Evolutionary conservation across 2,113 vertebrate species (phyloP).

Genomic region (Guaruba guarouba): DNA sequence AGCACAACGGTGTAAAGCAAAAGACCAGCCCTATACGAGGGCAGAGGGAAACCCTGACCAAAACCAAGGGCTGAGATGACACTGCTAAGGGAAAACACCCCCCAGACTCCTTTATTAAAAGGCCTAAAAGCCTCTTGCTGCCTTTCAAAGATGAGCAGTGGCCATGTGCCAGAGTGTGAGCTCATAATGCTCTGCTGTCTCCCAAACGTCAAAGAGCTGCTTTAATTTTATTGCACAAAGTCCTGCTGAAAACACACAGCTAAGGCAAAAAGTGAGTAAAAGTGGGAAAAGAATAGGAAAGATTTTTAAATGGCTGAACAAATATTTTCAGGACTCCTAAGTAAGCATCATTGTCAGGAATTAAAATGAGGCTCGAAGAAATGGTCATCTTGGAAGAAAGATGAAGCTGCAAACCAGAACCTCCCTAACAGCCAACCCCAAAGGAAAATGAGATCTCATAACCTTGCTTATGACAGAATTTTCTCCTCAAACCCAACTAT

Average conservation of each 20-base stretch:
- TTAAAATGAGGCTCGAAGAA: neutral
- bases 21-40: neutral
- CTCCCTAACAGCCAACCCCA: neutral
- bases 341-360: neutral
- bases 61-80: neutral
- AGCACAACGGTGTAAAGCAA: neutral
- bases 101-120: neutral
- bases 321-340: neutral
- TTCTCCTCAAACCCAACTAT: neutral
- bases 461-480: neutral
- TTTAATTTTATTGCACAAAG: neutral
- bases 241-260: neutral
- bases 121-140: neutral
- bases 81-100: neutral
- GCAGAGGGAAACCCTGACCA: neutral
- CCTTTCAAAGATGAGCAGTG: neutral
- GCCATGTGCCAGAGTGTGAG: neutral
- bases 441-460: neutral
- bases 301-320: neutral
- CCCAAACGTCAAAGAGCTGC: neutral
- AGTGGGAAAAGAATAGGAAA: neutral
- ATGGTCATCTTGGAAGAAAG: neutral
- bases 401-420: neutral
- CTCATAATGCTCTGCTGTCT: neutral
- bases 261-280: neutral